Conservation (phyloP, 2,888 invertebrate genomes). For the Dorcus hopei region DNA sequence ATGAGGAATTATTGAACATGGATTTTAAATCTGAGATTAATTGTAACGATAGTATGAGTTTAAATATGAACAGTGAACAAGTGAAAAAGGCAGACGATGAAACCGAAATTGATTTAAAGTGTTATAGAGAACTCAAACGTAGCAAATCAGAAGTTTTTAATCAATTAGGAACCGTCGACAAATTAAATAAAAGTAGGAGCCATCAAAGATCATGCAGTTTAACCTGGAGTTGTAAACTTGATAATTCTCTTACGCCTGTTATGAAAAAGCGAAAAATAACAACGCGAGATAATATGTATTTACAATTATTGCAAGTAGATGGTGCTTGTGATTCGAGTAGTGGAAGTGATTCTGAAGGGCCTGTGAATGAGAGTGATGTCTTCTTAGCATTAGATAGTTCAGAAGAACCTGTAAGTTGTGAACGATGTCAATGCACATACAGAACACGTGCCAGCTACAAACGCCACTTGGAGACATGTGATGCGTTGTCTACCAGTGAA, state of each 20-base stretch:
- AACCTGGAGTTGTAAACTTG: constrained; percentile 69
- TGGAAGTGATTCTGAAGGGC: constrained; percentile 51
- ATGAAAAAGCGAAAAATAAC: constrained; percentile 65
- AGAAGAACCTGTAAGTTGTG: constrained; percentile 79
- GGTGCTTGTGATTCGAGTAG: constrained; percentile 55
- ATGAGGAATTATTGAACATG: constrained; percentile 63
- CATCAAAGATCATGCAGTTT: constrained; percentile 67
- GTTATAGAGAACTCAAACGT: constrained; percentile 58
- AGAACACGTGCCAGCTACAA: constrained; percentile 79
- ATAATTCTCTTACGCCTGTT: constrained; percentile 59
- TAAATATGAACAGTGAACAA: constrained; percentile 38
- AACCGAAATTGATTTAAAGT: constrained; percentile 55
- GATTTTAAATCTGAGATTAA: constrained; percentile 52
- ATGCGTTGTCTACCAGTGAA: constrained; percentile 75
- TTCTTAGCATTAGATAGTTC: constrained; percentile 50
- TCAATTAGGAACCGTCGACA: constrained; percentile 45
- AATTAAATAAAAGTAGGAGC: constrained; percentile 52
- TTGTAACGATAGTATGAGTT: constrained; percentile 25
- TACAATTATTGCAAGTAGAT: constrained; percentile 56
- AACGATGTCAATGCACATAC: constrained; percentile 83
- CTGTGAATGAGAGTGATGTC: constrained; percentile 32
- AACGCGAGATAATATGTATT: constrained; percentile 46
- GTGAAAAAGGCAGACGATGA: constrained; percentile 33
- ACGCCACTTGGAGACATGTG: constrained; percentile 73
- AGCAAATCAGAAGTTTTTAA: constrained; percentile 64